Percentiles rank a stretch among this genome's conserved stretches.
Evolutionary conservation across 1,140 invertebrate genomes (phyloP).

Genomic region (Drosophila dunni): DNA sequence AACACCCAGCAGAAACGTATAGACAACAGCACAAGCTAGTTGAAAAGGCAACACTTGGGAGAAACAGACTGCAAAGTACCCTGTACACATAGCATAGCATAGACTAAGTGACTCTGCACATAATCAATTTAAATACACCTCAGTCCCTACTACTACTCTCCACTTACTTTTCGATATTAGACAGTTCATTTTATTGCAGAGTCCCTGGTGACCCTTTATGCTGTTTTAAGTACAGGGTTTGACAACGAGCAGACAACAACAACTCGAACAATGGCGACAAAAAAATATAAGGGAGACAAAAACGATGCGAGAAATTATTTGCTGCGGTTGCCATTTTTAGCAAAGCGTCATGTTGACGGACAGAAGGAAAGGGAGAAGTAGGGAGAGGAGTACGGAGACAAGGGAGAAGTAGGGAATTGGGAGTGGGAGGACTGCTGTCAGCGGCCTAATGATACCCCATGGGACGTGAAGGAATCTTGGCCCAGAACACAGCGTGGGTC

Average conservation of each 20-base stretch:
- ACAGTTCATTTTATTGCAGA: no score
- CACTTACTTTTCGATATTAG: no score
- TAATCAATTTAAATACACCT: no score
- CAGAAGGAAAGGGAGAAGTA: neutral
- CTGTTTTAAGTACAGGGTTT: no score
- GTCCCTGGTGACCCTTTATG: no score
- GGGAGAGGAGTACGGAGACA: no score
- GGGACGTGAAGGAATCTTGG: slow-evolving; percentile 55
- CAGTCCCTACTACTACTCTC: no score
- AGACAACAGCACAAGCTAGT: slow-evolving; percentile 8
- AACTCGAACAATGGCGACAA: slow-evolving; percentile 42
- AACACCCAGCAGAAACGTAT: slow-evolving; percentile 31
- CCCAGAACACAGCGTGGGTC: slow-evolving; percentile 38
- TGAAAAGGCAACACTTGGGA: no score
- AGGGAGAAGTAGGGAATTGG: no score
- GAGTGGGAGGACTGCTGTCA: slow-evolving; percentile 11
- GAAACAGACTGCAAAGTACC: no score
- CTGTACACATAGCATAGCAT: no score
- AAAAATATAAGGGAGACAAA: slow-evolving; percentile 35
- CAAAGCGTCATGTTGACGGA: slow-evolving; percentile 35
- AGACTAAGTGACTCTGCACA: no score
- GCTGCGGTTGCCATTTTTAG: slow-evolving; percentile 63
- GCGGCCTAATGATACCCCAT: slow-evolving; percentile 59
- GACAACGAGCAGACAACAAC: slow-evolving; percentile 25
- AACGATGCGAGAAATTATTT: slow-evolving; percentile 65